phyloP scores from a whole-genome alignment of 2,888 invertebrate genomes.

The Patella ulyssiponensis region DNA sequence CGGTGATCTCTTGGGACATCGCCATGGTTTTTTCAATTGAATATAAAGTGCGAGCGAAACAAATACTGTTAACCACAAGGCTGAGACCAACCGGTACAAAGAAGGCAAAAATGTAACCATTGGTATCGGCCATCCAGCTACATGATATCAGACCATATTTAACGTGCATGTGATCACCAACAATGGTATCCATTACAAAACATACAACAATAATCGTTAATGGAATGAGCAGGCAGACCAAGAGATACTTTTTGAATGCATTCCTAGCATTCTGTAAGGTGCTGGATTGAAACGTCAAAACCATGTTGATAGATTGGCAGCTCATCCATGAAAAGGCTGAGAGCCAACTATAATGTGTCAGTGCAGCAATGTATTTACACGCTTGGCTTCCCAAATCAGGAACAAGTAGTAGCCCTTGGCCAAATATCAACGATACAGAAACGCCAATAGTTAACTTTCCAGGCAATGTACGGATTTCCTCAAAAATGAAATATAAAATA shows the following conservation, averaged over 20 bases:
- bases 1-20: neutral
- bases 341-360: neutral
- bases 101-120: neutral
- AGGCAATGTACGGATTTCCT: neutral
- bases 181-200: neutral
- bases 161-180: neutral
- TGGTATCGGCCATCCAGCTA: neutral
- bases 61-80: neutral
- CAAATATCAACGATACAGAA: neutral
- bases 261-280: neutral
- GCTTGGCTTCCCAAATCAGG: neutral
- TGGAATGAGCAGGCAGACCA: neutral
- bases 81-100: neutral
- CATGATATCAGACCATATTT: neutral
- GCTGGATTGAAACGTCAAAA: neutral
- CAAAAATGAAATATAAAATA: neutral
- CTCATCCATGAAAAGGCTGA: slow-evolving; percentile 1
- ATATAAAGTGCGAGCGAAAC: neutral
- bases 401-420: neutral
- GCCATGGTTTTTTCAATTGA: neutral
- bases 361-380: neutral
- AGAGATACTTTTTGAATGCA: neutral
- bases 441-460: neutral
- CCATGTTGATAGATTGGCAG: neutral
- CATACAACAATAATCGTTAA: neutral